Conservation (phyloP, 92 coral and sea anemone genomes). For the Phenganax subtilis region DNA sequence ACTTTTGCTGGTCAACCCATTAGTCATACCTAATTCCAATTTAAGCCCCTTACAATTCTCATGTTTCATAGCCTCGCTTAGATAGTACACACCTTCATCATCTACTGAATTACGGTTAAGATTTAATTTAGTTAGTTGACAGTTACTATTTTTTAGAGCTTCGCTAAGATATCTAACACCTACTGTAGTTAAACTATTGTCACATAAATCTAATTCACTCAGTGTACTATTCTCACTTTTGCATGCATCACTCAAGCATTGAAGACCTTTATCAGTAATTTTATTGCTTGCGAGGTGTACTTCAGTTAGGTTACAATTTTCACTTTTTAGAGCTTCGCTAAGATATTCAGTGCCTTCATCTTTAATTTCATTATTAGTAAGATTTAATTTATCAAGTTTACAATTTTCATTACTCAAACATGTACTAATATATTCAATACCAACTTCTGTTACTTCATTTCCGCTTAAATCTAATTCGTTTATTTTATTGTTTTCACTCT, state of each 20-base stretch:
- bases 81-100: not conserved
- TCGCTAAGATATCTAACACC: not conserved
- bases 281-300: not conserved
- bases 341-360: not conserved
- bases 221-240: not conserved
- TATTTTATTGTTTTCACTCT: not conserved
- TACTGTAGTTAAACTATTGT: not conserved
- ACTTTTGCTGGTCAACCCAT: too few species aligned
- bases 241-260: not conserved
- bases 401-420: not conserved
- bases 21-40: not conserved
- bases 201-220: not conserved
- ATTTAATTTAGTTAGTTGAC: not conserved
- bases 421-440: not conserved
- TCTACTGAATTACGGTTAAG: not conserved
- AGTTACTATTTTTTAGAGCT: not conserved
- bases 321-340: not conserved
- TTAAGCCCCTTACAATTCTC: not conserved
- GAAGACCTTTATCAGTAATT: not conserved
- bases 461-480: not conserved
- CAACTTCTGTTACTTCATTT: not conserved
- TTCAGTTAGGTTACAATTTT: not conserved
- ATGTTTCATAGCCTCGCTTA: not conserved
- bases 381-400: not conserved
- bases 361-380: not conserved